These are phyloP conservation scores for Aratinga solstitialis DNA, from an alignment of 2,797 vertebrate genomes.

Conservation along the genomic window DNA sequence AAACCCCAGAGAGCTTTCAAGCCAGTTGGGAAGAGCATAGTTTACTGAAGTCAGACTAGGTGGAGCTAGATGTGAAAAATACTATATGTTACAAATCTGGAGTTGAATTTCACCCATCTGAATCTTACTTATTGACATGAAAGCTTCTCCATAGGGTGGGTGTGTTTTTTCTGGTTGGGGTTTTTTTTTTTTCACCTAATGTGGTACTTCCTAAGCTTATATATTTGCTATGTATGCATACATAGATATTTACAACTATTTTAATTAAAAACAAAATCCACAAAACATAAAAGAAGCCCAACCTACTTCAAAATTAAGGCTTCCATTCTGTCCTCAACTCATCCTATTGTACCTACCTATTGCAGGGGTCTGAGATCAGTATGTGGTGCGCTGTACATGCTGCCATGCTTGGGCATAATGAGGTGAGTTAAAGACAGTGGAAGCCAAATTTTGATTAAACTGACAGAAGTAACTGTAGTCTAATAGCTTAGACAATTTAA, in stretches of 20 bases:
- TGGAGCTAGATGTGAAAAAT: not conserved
- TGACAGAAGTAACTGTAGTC: not conserved
- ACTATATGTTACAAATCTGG: not conserved
- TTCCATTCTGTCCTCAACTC: constrained; percentile 53
- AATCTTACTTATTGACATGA: not conserved
- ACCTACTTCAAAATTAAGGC: not conserved
- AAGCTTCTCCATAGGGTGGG: not conserved
- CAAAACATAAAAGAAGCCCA: not conserved
- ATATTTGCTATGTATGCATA: not conserved
- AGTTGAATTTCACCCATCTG: not conserved
- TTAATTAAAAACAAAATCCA: not conserved
- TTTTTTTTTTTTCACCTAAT: not conserved
- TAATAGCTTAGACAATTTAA: not conserved
- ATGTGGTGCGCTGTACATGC: constrained; percentile 1
- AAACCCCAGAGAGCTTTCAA: not conserved
- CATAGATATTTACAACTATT: not conserved
- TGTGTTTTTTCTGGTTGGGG: not conserved
- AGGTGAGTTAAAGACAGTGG: constrained; percentile 39
- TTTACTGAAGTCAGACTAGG: not conserved
- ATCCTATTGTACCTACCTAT: constrained; percentile 31
- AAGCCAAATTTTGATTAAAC: constrained; percentile 26
- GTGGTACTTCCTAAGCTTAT: not conserved
- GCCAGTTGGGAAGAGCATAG: not conserved
- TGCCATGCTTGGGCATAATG: constrained; percentile 40
- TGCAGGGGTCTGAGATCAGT: constrained; percentile 48